Evolutionary conservation across 2,113 vertebrate genomes (phyloP).

Genomic region (Noctilio leporinus): DNA sequence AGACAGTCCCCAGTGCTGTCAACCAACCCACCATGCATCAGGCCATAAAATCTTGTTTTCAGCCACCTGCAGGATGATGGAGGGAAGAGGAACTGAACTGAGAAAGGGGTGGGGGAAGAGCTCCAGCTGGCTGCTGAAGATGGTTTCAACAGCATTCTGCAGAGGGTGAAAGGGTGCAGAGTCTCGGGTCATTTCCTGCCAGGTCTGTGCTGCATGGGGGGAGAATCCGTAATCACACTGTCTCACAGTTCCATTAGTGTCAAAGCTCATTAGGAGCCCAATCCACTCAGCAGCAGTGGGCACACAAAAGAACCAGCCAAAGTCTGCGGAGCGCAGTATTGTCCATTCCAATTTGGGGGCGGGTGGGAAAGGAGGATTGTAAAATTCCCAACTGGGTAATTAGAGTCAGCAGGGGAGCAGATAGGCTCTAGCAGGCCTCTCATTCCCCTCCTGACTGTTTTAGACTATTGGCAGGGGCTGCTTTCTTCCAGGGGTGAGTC

Average conservation of each 20-base stretch:
- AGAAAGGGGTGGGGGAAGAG: conserved; percentile 18
- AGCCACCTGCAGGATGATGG: conserved; percentile 77
- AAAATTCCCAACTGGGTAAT: conserved; percentile 82
- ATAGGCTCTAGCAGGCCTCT: conserved; percentile 75
- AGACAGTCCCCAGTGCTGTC: conserved; percentile 54
- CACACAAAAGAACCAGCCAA: conserved; percentile 79
- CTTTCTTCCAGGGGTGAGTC: conserved; percentile 78
- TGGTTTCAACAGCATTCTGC: conserved; percentile 74
- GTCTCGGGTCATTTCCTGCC: conserved; percentile 81
- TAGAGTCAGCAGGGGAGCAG: conserved; percentile 83
- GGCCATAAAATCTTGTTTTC: conserved; percentile 74
- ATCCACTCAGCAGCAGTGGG: conserved; percentile 76
- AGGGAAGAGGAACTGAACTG: conserved; percentile 59
- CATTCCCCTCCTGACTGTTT: conserved; percentile 77
- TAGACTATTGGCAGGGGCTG: conserved; percentile 79
- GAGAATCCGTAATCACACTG: conserved; percentile 74
- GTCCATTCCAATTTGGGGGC: conserved; percentile 10
- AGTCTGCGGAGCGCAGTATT: conserved; percentile 71
- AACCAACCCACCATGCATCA: conserved; percentile 40
- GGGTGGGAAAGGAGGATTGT: conserved; percentile 72
- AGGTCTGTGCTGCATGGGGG: conserved; percentile 70
- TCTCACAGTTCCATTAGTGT: conserved; percentile 83
- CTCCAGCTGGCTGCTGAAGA: conserved; percentile 79
- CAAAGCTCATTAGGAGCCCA: conserved; percentile 84
- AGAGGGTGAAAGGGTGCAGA: conserved; percentile 74